Evolutionary conservation across 2,113 vertebrate species (phyloP).

Genomic region (Xenopus borealis): DNA sequence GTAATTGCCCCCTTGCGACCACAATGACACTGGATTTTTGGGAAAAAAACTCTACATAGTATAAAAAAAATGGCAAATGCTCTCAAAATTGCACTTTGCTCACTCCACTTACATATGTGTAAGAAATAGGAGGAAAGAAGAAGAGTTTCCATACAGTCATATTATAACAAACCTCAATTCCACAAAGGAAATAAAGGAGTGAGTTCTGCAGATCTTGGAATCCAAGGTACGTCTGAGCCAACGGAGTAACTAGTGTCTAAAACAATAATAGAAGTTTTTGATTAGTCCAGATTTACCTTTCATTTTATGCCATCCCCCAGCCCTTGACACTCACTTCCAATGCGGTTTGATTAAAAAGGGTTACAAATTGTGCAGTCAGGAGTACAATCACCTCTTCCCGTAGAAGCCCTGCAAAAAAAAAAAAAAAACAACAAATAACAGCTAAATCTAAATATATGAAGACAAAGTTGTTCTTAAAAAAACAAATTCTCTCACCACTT

Average conservation of each 20-base stretch:
- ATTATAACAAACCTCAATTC: constrained; percentile 63
- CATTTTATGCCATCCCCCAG: neutral
- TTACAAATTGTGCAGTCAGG: constrained; percentile 74
- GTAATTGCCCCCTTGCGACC: too few relatives aligned
- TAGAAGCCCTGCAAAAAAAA: constrained; percentile 65
- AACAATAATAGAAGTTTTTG: neutral
- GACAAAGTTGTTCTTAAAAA: too few relatives aligned
- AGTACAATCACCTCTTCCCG: constrained; percentile 77
- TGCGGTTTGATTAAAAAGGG: constrained; percentile 79
- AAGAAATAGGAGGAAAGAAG: too few relatives aligned
- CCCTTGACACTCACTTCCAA: constrained; percentile 63
- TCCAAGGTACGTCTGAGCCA: constrained; percentile 74
- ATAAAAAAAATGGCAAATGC: too few relatives aligned
- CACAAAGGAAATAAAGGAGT: constrained; percentile 76
- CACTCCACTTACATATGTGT: too few relatives aligned
- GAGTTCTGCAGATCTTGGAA: constrained; percentile 81
- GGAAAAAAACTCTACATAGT: too few relatives aligned
- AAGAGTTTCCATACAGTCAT: too few relatives aligned
- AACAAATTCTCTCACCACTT: constrained; percentile 15
- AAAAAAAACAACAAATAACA: neutral
- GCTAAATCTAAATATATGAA: too few relatives aligned
- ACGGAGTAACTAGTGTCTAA: constrained; percentile 80
- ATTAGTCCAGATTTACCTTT: neutral
- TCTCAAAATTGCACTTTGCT: too few relatives aligned
- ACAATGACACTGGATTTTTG: too few relatives aligned